phyloP scores from a whole-genome alignment of 2,888 invertebrate genomes.

The Trypoxylon attenuatum region DNA sequence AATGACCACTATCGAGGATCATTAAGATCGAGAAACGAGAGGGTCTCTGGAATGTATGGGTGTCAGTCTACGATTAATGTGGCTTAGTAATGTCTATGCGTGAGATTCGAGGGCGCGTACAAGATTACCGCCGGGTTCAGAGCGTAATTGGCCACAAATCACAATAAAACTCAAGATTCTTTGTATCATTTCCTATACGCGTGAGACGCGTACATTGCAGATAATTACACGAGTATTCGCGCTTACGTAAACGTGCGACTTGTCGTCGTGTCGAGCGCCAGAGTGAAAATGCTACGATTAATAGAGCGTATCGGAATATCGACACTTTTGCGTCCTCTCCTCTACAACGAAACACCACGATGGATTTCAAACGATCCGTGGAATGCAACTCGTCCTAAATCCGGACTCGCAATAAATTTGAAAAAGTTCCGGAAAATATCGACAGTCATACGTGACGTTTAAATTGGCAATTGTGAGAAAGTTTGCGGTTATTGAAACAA shows the following conservation, averaged over 20 bases:
- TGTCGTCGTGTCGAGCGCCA: neutral
- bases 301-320: no score
- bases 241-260: conserved; percentile 24
- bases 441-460: no score
- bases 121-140: neutral
- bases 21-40: conserved; percentile 13
- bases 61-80: neutral
- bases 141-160: conserved; percentile 24
- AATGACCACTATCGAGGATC: conserved; percentile 29
- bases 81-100: neutral
- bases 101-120: conserved; percentile 10
- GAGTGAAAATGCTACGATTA: conserved; percentile 4
- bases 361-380: no score
- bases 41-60: conserved; percentile 14
- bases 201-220: neutral
- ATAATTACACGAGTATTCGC: conserved; percentile 19
- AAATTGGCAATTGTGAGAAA: no score
- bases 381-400: no score
- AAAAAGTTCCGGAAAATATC: no score
- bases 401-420: no score
- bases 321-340: no score
- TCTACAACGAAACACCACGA: no score
- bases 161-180: conserved; percentile 12
- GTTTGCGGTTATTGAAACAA: no score
- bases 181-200: neutral